Evolutionary conservation across 2,113 vertebrate species (phyloP).

Genomic region (Equus przewalskii): DNA sequence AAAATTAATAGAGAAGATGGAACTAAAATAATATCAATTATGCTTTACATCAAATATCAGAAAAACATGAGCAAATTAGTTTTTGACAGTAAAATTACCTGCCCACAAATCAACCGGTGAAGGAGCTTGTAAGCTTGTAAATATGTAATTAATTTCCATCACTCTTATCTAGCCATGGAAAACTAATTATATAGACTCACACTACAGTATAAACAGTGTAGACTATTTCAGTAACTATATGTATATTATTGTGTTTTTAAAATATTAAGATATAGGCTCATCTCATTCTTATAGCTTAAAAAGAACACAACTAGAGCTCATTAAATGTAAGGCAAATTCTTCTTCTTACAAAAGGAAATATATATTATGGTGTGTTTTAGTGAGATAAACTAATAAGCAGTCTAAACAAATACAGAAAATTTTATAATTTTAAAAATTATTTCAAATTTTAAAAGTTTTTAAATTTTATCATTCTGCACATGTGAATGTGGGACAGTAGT

Average conservation of each 20-base stretch:
- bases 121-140: constrained; percentile 56
- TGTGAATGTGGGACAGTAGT: background rate
- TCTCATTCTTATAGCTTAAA: background rate
- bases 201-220: background rate
- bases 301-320: background rate
- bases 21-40: constrained; percentile 71
- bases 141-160: constrained; percentile 46
- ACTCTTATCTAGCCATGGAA: constrained; percentile 3
- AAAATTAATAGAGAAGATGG: constrained; percentile 69
- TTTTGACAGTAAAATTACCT: constrained; percentile 75
- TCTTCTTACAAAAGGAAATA: constrained; percentile 37
- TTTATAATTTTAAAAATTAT: background rate
- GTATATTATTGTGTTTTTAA: background rate
- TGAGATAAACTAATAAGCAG: background rate
- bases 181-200: background rate
- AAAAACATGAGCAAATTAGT: constrained; percentile 52
- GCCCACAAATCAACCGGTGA: constrained; percentile 45
- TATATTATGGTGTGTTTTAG: background rate
- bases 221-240: background rate
- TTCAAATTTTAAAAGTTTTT: too few species aligned
- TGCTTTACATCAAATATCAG: constrained; percentile 50
- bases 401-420: background rate
- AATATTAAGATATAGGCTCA: constrained; percentile 12
- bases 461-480: background rate
- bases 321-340: background rate